Percentiles rank a stretch among this genome's conserved stretches.
Evolutionary conservation across 2,113 vertebrate species (phyloP).

Genomic region (Himantopus leucocephalus): DNA sequence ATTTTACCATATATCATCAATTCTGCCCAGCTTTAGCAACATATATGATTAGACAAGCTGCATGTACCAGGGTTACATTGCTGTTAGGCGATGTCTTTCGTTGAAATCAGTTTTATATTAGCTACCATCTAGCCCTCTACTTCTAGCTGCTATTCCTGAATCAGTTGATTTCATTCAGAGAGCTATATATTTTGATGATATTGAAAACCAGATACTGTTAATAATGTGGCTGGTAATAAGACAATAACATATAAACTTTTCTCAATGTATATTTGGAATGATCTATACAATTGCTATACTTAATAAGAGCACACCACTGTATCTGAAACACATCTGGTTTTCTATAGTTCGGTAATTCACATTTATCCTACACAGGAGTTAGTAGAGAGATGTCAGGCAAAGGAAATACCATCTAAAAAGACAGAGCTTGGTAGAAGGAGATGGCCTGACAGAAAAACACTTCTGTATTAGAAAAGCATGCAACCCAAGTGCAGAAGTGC

Average conservation of each 20-base stretch:
- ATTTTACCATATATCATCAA: background rate
- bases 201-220: background rate
- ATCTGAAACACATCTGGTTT: background rate
- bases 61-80: background rate
- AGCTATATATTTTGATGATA: background rate
- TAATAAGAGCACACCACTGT: background rate
- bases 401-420: background rate
- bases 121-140: background rate
- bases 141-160: background rate
- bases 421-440: background rate
- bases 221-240: background rate
- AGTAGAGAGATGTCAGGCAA: background rate
- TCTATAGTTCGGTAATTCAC: background rate
- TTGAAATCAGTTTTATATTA: background rate
- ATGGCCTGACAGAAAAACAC: background rate
- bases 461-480: background rate
- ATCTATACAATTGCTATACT: background rate
- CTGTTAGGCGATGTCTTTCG: background rate
- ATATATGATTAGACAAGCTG: background rate
- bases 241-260: background rate
- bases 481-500: background rate
- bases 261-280: background rate
- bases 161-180: background rate
- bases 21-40: background rate
- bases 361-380: background rate